Base-by-base conservation (phyloP, 2,888 invertebrate species). In the Synergus umbraculus region DNA sequence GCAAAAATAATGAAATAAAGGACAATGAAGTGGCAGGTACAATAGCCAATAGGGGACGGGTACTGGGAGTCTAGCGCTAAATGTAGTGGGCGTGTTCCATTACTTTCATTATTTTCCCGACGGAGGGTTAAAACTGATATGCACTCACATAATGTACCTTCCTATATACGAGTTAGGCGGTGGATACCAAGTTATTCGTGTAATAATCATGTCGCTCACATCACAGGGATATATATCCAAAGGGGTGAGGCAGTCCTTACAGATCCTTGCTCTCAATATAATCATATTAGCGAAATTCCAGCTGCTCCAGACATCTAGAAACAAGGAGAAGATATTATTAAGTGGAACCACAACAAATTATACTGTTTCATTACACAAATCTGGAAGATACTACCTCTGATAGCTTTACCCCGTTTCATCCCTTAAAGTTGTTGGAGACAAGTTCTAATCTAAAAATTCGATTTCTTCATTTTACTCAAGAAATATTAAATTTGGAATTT, bases 81-180 rank as follows among this genome's bases (percentile, higher is more conserved):
- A 92, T 91, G 91, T 89, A 91, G 89, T 92, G 92, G 92, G 92
- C 92, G 92, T 91, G 91, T 91, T 91, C 91, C 89, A 90, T 91
- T 91, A 91, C 90, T 91, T 91, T 90, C 88, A 91, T 91, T 91
- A 91, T 90, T 91, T 91, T 88, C 88, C 87, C 85, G 86, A 87
- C 85, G 87, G 87, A 89, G 90, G 90, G 88, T 88, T 87, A 86
- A 87, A 87, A 84, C 83, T 82, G 84, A 86, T 85, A 84, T 85
- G 87, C 86, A 85, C 86, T 86, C 85, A 76, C 73, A 79, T 84
- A 82, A 83, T 79, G 78, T 76, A 41, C 58, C 44, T 79, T 73
- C 79, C 78, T 79, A 78, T 81, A 78, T 81, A 79, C 67, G 84
- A 84, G 77, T 83, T 83, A 83, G 82, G 66, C 76, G 66, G 49